Evolutionary conservation across 2,113 vertebrate species (phyloP).

Genomic region (Oryctolagus cuniculus): mOryCun1.1 NC_091440.1:135420001-135420500

Average conservation of each 20-base stretch:
- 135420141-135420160: constrained; percentile 57
- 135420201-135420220: constrained; percentile 75
- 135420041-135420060: constrained; percentile 41
- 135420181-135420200: constrained; percentile 49
- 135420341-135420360: background rate
- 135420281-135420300: constrained; percentile 19
- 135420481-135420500: constrained; percentile 1
- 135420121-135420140: constrained; percentile 52
- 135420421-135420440: constrained; percentile 35
- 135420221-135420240: constrained; percentile 25
- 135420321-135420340: background rate
- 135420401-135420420: constrained; percentile 9
- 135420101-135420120: constrained; percentile 27
- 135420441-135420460: background rate
- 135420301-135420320: constrained; percentile 48
- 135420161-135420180: constrained; percentile 45
- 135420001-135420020: constrained; percentile 26
- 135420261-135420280: background rate
- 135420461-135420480: constrained; percentile 24
- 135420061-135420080: constrained; percentile 41
- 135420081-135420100: constrained; percentile 58
- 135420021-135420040: background rate
- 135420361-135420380: constrained; percentile 35
- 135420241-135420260: constrained; percentile 43
- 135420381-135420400: constrained; percentile 27